Base-by-base conservation (phyloP, 2,113 vertebrate genomes). In the Bos indicus region DNA sequence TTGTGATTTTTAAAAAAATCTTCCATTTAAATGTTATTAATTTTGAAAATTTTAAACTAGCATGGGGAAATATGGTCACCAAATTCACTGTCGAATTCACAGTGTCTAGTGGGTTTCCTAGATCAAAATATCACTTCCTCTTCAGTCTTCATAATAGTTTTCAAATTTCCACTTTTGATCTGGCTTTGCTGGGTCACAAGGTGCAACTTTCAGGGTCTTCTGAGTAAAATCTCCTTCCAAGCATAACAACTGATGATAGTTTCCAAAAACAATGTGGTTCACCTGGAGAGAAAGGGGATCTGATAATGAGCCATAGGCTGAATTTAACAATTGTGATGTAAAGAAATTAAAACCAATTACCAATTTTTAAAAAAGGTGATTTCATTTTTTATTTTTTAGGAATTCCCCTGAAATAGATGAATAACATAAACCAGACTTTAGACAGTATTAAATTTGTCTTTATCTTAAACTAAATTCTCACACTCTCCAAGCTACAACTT, bases 131-230 rank as follows among this genome's bases (percentile, higher is more conserved):
- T 2, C 1, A 36, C 0, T 8, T 81, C 36, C 57, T 94, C 77
- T 95, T 99, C 98, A 99, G 88, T 97, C 86, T 1, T 98, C 78
- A 12, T 99, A 98, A 98, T 99, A 99, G 25, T 98, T 98, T 92
- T 99, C 99, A 94, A 99, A 99, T 94, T 99, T 99, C 99, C 99
- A 99, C 98, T 99, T 99, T 56, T 99, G 99, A 74, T 98, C 96
- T 7, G 95, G 43, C 40, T 96, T 99, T 30, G 43, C 14, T 17
- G 99, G n/a, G 43, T 99, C 98, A 97, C 99, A 99, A 40, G 92
- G 30, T 43, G 80, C 98, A 30, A 99, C 88, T 71, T 40, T 87
- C 80, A 99, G 92, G 1, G 71, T 98, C 95, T 23, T 84, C 96
- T 93, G 93, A 40, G 96, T 64, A 84, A 85, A 12, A 90, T 98